Evolutionary conservation across 2,888 invertebrate genomes (phyloP), one percentile per base, ranked within the genome.

Genomic region (Pristionchus japonicus): DNA sequence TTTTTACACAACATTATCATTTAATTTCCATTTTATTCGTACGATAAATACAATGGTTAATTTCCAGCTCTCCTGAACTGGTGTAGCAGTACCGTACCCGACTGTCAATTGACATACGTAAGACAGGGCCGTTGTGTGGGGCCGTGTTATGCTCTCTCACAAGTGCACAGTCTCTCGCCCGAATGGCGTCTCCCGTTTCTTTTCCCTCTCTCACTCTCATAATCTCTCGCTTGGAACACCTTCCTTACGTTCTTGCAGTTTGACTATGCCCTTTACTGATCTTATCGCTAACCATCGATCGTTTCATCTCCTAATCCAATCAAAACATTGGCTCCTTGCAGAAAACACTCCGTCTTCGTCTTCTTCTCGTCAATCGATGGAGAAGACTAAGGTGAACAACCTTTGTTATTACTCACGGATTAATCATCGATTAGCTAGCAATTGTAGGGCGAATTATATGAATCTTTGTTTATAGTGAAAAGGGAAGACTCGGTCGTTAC

Each of bases 231-330:
- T 43, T 77, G 40, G 77, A 77, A 77, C 77, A 77, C 43, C 40
- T 77, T 77, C 47, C 43, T 77, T 11, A n/a, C 77, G 77, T 77
- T 77, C 77, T 77, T 77, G 77, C 77, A 77, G 77, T 77, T 77
- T 77, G 77, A 47, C 37, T 47, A 77, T 77, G 43, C 43, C 43
- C 77, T 77, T 77, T 27, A 2, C 27, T 27, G n/a, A 77, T 77
- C 43, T 70, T 70, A 70, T 77, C 77, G 23, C n/a, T n/a, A 20
- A 15, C 37, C 4, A 47, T 43, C 43, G 77, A 77, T 77, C 20
- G 43, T 13, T 27, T n/a, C 27, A 9, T 77, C 77, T 47, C 47
- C 7, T 43, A 3, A n/a, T 47, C 7, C 47, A n/a, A 7, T 47
- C 15, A 4, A 6, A 27, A 13, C 34, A 40, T 13, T 47, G 43